Percentiles rank a stretch among this genome's conserved stretches.
Conservation (phyloP, 1,140 invertebrate species). For the Cotesia glomerata region DNA sequence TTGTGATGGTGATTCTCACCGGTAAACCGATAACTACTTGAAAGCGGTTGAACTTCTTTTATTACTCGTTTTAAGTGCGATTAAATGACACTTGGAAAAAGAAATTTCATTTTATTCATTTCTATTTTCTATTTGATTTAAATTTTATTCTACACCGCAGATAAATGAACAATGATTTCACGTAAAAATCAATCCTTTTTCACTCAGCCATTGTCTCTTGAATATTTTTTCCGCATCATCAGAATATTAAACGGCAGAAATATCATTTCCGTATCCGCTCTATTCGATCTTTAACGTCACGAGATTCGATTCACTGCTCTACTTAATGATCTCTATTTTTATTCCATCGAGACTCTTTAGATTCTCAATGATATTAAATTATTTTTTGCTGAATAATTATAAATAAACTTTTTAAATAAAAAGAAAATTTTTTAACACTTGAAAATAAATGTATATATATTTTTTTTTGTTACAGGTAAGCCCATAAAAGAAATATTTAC, state of each 20-base stretch:
- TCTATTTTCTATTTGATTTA: no score
- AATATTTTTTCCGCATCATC: constrained; percentile 38
- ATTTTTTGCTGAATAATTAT: neutral
- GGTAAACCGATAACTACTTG: no score
- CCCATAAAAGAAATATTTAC: neutral
- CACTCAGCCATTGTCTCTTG: constrained; percentile 6
- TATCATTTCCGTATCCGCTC: constrained; percentile 37
- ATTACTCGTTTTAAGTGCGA: no score
- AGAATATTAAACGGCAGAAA: constrained; percentile 44
- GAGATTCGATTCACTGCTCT: neutral
- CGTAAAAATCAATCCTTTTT: neutral
- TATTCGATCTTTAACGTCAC: constrained; percentile 8
- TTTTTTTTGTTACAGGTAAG: constrained; percentile 30
- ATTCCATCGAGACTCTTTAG: neutral
- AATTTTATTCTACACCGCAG: constrained; percentile 25
- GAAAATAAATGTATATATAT: constrained; percentile 3
- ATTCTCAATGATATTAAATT: neutral
- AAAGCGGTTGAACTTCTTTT: no score
- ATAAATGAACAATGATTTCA: neutral
- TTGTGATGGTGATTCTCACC: no score
- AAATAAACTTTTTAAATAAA: neutral
- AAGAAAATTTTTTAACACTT: neutral
- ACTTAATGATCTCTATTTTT: neutral
- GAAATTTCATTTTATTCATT: no score
- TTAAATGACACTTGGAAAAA: no score